Evolutionary conservation across 2,888 invertebrate species (phyloP).

Genomic region (Tyria jacobaeae): DNA sequence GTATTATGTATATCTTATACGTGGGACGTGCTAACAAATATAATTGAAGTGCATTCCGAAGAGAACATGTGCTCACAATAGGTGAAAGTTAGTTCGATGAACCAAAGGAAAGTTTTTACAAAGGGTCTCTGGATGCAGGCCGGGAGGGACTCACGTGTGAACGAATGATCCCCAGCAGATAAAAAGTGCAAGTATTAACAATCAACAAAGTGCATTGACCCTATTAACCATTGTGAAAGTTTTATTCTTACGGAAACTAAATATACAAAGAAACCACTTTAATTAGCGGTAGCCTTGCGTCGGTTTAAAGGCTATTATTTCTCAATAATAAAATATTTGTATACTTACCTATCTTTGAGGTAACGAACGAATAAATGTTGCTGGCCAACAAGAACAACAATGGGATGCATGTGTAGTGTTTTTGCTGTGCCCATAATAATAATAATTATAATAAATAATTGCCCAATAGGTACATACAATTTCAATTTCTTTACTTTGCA

Average conservation of each 20-base stretch:
- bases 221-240: slow-evolving; percentile 20
- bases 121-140: slow-evolving; percentile 66
- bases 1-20: slow-evolving; percentile 57
- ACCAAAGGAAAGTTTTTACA: slow-evolving; percentile 81
- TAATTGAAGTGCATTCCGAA: slow-evolving; percentile 81
- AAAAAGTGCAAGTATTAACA: slow-evolving; percentile 60
- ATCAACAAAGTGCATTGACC: slow-evolving; percentile 19
- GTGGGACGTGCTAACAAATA: slow-evolving; percentile 73
- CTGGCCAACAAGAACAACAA: not conserved
- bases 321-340: not conserved
- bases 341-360: not conserved
- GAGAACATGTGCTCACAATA: slow-evolving; percentile 77
- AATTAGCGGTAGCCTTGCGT: not conserved
- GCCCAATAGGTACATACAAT: too few species aligned
- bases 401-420: not conserved
- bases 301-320: too few species aligned
- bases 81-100: slow-evolving; percentile 86
- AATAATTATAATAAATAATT: too few species aligned
- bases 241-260: slow-evolving; percentile 3
- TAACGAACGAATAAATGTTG: not conserved
- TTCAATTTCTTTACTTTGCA: too few species aligned
- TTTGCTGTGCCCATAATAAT: too few species aligned
- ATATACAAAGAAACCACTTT: slow-evolving; percentile 1
- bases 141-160: slow-evolving; percentile 44
- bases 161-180: slow-evolving; percentile 66